Percentiles rank a stretch among this genome's conserved stretches.
Evolutionary conservation across 2,113 vertebrate species (phyloP).

Genomic region (Apteryx owenii): DNA sequence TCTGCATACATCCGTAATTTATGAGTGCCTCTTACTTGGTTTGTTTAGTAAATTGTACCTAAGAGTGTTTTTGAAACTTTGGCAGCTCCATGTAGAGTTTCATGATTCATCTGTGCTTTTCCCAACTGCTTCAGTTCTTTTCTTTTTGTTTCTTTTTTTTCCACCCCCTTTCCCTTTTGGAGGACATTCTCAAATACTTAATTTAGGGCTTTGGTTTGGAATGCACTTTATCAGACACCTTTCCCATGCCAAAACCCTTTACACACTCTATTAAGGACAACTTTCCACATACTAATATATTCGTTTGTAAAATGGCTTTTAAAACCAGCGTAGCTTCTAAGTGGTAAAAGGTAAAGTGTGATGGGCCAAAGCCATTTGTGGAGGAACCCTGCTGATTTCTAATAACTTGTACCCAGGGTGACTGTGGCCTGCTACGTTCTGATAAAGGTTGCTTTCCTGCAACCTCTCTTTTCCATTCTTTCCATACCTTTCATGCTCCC

Average conservation of each 20-base stretch:
- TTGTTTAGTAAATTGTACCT: constrained; percentile 72
- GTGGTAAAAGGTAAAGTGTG: neutral
- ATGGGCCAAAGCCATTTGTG: neutral
- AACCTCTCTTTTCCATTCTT: neutral
- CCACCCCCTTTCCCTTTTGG: constrained; percentile 21
- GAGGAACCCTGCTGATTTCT: neutral
- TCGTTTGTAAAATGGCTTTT: constrained; percentile 66
- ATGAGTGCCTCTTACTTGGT: constrained; percentile 61
- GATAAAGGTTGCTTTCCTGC: neutral
- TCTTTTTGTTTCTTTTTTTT: neutral
- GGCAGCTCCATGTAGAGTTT: constrained; percentile 59
- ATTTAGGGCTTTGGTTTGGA: constrained; percentile 69
- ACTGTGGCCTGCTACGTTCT: neutral
- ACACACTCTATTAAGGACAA: constrained; percentile 45
- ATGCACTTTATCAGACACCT: constrained; percentile 74
- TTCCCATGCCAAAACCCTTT: constrained; percentile 73
- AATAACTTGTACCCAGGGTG: neutral
- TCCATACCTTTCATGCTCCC: neutral
- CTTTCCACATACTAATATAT: constrained; percentile 59
- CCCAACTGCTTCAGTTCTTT: constrained; percentile 46
- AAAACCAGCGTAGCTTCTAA: neutral
- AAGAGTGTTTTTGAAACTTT: constrained; percentile 69
- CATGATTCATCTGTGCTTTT: constrained; percentile 65
- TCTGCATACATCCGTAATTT: constrained; percentile 66
- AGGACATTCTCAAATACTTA: constrained; percentile 74